Conservation (phyloP, 2,113 vertebrate species). For the Tragelaphus strepsiceros region DNA sequence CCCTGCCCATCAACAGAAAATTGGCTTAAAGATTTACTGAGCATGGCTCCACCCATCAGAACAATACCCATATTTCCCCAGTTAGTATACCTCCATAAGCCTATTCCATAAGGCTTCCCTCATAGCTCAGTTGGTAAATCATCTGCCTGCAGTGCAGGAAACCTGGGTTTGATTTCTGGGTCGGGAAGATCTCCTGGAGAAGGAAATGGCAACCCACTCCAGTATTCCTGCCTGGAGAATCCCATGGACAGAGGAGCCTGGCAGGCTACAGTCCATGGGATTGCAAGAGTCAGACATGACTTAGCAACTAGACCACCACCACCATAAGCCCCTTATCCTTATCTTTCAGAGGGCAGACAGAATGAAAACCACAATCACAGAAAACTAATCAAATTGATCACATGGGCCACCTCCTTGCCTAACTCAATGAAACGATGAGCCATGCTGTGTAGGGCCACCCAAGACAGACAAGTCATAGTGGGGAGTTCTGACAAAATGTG, state of each 20-base stretch:
- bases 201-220: background rate
- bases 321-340: background rate
- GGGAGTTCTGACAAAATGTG: background rate
- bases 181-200: background rate
- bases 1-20: background rate
- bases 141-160: background rate
- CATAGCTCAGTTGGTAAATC: background rate
- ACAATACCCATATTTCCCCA: background rate
- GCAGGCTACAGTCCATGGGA: background rate
- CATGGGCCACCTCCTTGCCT: background rate
- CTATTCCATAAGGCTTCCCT: background rate
- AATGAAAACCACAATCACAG: background rate
- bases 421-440: background rate
- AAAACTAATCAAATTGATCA: background rate
- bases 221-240: background rate
- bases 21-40: background rate
- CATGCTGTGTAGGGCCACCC: background rate
- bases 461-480: background rate
- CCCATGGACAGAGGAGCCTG: background rate
- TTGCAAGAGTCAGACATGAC: accelerated
- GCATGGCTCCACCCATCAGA: background rate
- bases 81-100: background rate
- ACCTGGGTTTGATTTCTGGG: background rate
- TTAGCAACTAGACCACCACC: background rate
- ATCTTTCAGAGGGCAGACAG: background rate